A percentile compares a stretch with the other conserved stretches of the same genome.
Conservation (phyloP, 2,113 vertebrate species). For the Uria lomvia region DNA sequence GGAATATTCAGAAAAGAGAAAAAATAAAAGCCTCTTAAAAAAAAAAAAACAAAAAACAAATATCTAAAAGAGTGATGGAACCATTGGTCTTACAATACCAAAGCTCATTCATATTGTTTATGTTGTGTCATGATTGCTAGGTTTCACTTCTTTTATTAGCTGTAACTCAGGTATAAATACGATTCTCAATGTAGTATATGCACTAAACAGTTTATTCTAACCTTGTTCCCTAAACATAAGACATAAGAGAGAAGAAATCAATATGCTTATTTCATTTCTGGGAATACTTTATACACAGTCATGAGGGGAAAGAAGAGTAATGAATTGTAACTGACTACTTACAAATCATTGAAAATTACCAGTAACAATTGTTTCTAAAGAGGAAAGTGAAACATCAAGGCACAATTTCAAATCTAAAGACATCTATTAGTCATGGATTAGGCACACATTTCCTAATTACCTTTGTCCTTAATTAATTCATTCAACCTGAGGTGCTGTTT, state of each 20-base stretch:
- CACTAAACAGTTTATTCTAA: not conserved
- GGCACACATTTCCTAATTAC: not conserved
- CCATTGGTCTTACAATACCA: not conserved
- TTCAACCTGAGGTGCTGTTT: not conserved
- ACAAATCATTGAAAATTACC: not conserved
- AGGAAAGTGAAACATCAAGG: not conserved
- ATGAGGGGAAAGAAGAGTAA: not conserved
- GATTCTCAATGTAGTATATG: not conserved
- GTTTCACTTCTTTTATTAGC: not conserved
- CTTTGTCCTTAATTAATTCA: not conserved
- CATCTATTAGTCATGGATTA: not conserved
- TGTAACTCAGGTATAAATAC: not conserved
- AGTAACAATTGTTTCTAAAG: not conserved
- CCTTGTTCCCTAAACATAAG: not conserved
- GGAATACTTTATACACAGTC: not conserved
- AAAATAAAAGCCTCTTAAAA: not conserved
- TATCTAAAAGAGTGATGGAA: not conserved
- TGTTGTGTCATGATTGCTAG: not conserved
- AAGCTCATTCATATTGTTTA: not conserved
- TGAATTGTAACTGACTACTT: not conserved
- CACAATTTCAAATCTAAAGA: not conserved
- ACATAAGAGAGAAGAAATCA: not conserved
- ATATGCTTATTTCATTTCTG: constrained; percentile 9
- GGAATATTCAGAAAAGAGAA: not conserved
- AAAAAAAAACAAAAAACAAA: not conserved